These are phyloP conservation scores for Achatina immaculata DNA, from an alignment of 1,140 invertebrate species.

Conservation along the genomic window DNA sequence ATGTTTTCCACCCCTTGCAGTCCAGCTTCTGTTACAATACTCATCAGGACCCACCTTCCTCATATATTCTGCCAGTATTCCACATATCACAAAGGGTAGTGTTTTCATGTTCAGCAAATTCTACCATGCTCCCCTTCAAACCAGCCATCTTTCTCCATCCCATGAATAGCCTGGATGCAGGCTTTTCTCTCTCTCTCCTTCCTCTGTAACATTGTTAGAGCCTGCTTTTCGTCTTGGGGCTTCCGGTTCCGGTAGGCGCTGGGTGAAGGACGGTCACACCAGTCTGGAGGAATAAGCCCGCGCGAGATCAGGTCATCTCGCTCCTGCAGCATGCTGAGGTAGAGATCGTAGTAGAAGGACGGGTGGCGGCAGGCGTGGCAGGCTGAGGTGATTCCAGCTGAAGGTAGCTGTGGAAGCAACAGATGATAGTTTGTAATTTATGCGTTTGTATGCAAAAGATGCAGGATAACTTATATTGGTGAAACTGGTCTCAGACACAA, in stretches of 20 bases:
- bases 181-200: background rate
- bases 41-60: too few species aligned
- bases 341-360: slow-evolving; percentile 5
- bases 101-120: too few species aligned
- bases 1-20: too few species aligned
- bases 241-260: background rate
- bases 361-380: background rate
- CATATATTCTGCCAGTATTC: too few species aligned
- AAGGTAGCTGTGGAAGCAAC: slow-evolving; percentile 2
- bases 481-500: too few species aligned
- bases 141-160: background rate
- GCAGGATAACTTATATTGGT: too few species aligned
- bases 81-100: too few species aligned
- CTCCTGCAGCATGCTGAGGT: slow-evolving; percentile 8
- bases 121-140: background rate
- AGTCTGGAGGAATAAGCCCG: background rate
- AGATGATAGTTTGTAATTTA: too few species aligned
- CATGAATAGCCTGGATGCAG: background rate
- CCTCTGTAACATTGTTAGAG: background rate
- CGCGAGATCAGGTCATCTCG: background rate
- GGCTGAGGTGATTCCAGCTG: background rate
- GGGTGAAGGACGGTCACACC: background rate
- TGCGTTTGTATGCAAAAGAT: too few species aligned
- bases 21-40: too few species aligned
- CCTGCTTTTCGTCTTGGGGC: background rate